These are phyloP conservation scores for Saccostrea echinata DNA, from an alignment of 1,140 invertebrate genomes.

Conservation along the genomic window DNA sequence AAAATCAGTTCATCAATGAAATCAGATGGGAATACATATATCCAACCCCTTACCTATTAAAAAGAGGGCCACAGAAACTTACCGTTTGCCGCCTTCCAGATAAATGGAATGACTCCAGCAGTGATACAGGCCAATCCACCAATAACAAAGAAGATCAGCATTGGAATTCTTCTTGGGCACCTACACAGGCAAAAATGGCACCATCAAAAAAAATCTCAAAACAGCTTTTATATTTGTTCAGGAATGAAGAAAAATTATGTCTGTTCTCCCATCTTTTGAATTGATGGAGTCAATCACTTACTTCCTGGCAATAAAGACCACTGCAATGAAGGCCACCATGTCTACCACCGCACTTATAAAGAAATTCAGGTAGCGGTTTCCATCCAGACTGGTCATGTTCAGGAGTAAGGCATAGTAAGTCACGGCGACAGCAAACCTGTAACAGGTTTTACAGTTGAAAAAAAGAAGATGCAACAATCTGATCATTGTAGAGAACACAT, in stretches of 20 bases:
- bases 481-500: neutral
- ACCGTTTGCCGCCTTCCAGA: constrained; percentile 5
- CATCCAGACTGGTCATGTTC: constrained; percentile 70
- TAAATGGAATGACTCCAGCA: constrained; percentile 63
- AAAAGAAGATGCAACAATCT: neutral
- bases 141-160: constrained; percentile 64
- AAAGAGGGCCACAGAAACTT: neutral
- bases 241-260: neutral
- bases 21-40: neutral
- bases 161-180: constrained; percentile 83
- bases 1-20: neutral
- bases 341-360: constrained; percentile 85
- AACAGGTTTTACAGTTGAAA: constrained; percentile 5
- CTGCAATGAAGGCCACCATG: constrained; percentile 87
- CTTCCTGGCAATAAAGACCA: constrained; percentile 85
- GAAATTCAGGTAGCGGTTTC: constrained; percentile 78
- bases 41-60: neutral
- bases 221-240: neutral
- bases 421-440: constrained; percentile 86
- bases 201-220: neutral
- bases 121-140: constrained; percentile 68
- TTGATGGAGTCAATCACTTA: constrained; percentile 47
- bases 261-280: neutral
- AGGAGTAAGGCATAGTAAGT: constrained; percentile 85
- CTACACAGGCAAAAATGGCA: constrained; percentile 68